Percentiles rank a stretch among this genome's conserved stretches.
phyloP scores from a whole-genome alignment of 2,113 vertebrate species.

The Microtus montanus region DNA sequence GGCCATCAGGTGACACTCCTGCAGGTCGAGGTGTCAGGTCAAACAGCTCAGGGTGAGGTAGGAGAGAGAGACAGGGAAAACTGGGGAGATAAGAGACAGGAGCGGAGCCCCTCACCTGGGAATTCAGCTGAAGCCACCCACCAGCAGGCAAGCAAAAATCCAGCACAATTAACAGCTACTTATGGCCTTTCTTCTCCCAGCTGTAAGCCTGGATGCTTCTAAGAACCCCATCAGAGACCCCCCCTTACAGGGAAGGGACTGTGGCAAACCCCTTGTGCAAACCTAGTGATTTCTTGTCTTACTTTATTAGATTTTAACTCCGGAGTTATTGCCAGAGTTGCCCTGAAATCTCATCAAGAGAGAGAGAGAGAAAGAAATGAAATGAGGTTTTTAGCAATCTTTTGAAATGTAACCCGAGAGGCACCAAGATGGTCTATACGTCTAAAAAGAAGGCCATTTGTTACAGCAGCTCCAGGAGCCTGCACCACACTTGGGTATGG shows the following conservation, averaged over 20 bases:
- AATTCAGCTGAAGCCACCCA: not conserved
- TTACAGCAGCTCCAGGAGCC: not conserved
- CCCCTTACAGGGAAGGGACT: not conserved
- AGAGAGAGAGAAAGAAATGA: not conserved
- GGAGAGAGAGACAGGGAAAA: not conserved
- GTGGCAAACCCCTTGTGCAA: not conserved
- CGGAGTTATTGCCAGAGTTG: not conserved
- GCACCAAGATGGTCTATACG: not conserved
- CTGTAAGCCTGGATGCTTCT: not conserved
- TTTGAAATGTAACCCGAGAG: not conserved
- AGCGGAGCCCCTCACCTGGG: not conserved
- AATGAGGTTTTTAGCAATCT: not conserved
- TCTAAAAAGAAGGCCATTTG: not conserved
- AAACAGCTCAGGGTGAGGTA: not conserved
- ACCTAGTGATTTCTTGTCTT: not conserved
- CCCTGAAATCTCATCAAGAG: not conserved
- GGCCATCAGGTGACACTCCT: not conserved
- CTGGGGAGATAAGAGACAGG: not conserved
- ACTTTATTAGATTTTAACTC: not conserved
- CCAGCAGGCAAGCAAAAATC: not conserved
- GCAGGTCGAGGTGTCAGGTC: not conserved
- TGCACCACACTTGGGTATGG: not conserved
- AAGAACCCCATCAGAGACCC: not conserved
- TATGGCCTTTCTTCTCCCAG: not conserved
- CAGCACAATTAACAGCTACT: not conserved